Base-by-base conservation (phyloP, 2,888 invertebrate genomes). In the Megamerina dolium region DNA sequence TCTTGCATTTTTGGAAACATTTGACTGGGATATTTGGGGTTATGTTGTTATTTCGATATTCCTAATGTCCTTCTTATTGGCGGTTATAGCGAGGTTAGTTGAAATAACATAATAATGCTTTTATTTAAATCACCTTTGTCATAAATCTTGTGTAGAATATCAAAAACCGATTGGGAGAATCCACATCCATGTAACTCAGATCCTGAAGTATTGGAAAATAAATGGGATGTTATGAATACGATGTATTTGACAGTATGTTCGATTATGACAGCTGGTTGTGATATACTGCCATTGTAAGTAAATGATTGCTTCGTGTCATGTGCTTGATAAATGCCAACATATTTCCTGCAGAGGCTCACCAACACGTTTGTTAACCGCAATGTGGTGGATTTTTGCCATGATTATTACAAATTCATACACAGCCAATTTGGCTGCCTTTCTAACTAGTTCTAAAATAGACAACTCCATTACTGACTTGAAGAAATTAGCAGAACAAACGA, bases 171-270 rank as follows among this genome's bases (percentile, higher is more conserved):
- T 70, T 92, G 91, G 91, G 85, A 87, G 63, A 93, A 91, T 73
- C 89, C 93, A 2, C 92, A 94, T 72, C 93, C 92, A 0, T 92
- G 91, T 66, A 84, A 89, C 63, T 80, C 82, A 44, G 85, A 85
- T 60, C 85, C 88, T 29, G 85, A 87, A 53, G 86, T 87, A 56
- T 74, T 94, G 52, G 93, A 95, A 74, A 94, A 93, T 68, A 83
- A 85, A 61, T 93, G 93, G 81, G 83, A 80, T 61, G 73, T 88
- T 62, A 79, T 82, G 73, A 95, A 94, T 73, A 87, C 90, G 41
- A 83, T 92, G 60, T 97, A 96, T 95, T 81, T 96, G 53, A 88
- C 90, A n/a, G 80, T 92, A 63, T 91, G 91, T 4, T 89, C 91
- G 9, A 83, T 94, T 57, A 88, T 94, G 85, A 87, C 87, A 46